Percentiles rank a stretch among this genome's conserved stretches.
Evolutionary conservation across 2,888 invertebrate genomes (phyloP).

Genomic region (Coleophora deauratella): DNA sequence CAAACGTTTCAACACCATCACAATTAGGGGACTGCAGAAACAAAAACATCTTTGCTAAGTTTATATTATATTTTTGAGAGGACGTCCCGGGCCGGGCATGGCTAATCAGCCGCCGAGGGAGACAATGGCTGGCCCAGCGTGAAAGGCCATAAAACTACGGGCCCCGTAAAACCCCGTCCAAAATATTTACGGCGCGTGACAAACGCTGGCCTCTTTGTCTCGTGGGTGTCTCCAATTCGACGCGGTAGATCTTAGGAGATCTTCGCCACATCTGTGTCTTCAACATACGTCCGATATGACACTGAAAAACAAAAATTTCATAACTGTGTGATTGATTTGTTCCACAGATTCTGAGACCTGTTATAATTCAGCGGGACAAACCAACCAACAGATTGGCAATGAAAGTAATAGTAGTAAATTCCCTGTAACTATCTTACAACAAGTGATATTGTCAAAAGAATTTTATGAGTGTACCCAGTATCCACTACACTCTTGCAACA

Average conservation of each 20-base stretch:
- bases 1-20: slow-evolving; percentile 9
- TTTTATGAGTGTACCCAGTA: no score
- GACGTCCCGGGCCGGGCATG: slow-evolving; percentile 40
- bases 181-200: slow-evolving; percentile 72
- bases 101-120: slow-evolving; percentile 48
- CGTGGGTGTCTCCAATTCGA: slow-evolving; percentile 54
- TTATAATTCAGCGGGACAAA: no score
- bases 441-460: no score
- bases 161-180: slow-evolving; percentile 58
- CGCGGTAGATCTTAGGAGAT: slow-evolving; percentile 46
- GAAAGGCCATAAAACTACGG: slow-evolving; percentile 67
- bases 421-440: no score
- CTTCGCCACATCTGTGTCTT: slow-evolving; percentile 20
- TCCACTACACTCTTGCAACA: no score
- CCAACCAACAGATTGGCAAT: no score
- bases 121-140: slow-evolving; percentile 56
- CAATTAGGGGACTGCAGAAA: slow-evolving; percentile 8
- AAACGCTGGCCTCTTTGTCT: slow-evolving; percentile 58
- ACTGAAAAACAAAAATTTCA: slow-evolving; percentile 12
- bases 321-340: slow-evolving; percentile 16
- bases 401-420: no score
- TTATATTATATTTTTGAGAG: slow-evolving; percentile 13
- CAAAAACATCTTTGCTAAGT: slow-evolving; percentile 12
- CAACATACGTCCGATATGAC: slow-evolving; percentile 33
- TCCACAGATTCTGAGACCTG: no score